phyloP scores from a whole-genome alignment of 1,140 invertebrate species.

The Ips nitidus region DNA sequence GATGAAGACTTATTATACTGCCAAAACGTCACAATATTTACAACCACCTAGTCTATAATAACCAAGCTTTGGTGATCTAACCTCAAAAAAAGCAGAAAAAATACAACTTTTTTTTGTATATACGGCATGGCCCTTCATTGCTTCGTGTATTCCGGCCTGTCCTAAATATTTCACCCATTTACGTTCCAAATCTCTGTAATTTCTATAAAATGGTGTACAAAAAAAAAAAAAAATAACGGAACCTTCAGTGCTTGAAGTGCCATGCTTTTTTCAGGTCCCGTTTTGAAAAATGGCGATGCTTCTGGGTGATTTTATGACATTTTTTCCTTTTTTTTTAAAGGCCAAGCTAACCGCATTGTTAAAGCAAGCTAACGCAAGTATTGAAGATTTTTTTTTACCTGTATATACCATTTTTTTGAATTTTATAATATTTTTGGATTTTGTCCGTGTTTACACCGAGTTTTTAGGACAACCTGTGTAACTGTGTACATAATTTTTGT shows the following conservation, averaged over 20 bases:
- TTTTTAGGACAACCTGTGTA: constrained; percentile 35
- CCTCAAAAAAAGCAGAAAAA: constrained; percentile 12
- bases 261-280: constrained; percentile 43
- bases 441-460: constrained; percentile 5
- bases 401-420: constrained; percentile 11
- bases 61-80: too few species aligned
- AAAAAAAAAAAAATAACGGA: constrained; percentile 39
- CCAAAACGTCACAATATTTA: too few species aligned
- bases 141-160: constrained; percentile 21
- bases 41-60: too few species aligned
- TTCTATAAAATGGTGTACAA: background rate
- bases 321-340: background rate
- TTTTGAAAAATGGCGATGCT: background rate
- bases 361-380: too few species aligned
- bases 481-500: constrained; percentile 49
- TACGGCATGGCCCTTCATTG: constrained; percentile 53
- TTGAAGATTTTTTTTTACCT: too few species aligned
- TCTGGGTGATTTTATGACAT: background rate
- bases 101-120: constrained; percentile 18
- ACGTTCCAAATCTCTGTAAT: constrained; percentile 44
- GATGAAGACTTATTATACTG: too few species aligned
- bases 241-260: constrained; percentile 47
- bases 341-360: too few species aligned
- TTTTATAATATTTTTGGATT: constrained; percentile 8
- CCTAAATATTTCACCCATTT: background rate